Conservation (phyloP, 2,888 invertebrate species). For the Poecilobothrus nobilitatus region DNA sequence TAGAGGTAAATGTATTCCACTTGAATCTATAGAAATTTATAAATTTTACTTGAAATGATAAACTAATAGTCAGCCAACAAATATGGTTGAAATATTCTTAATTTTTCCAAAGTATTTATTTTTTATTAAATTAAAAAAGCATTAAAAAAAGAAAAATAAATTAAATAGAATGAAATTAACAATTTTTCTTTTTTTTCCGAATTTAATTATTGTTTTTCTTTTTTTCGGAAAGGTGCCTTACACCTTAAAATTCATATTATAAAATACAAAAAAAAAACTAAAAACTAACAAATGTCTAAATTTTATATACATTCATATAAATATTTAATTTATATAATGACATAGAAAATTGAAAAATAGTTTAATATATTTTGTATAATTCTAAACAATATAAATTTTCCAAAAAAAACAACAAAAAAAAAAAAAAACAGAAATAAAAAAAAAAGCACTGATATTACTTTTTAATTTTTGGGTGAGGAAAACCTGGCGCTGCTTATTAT, state of each 20-base stretch:
- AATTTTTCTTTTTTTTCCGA: too few relatives aligned
- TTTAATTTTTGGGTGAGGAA: background rate
- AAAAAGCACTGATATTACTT: background rate
- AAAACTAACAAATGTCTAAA: background rate
- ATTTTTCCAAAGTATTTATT: background rate
- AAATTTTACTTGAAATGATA: too few relatives aligned
- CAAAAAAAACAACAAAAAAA: background rate
- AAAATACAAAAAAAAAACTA: too few relatives aligned
- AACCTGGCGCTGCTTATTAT: background rate
- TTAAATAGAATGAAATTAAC: too few relatives aligned
- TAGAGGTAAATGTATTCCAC: too few relatives aligned
- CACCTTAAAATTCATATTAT: background rate
- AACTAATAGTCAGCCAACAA: too few relatives aligned
- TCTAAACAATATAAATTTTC: background rate
- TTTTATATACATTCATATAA: background rate
- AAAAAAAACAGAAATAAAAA: too few relatives aligned
- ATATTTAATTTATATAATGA: background rate
- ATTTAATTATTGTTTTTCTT: too few relatives aligned
- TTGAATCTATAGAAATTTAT: too few relatives aligned
- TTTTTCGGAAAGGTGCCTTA: background rate
- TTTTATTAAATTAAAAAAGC: background rate
- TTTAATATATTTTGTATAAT: background rate
- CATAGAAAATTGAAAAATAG: conserved; percentile 2
- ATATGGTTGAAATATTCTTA: background rate
- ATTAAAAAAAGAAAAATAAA: too few relatives aligned